Percentiles rank a stretch among this genome's conserved stretches.
These are phyloP conservation scores for Pedicia rivosa DNA, from an alignment of 2,888 invertebrate genomes.

Conservation along the genomic window DNA sequence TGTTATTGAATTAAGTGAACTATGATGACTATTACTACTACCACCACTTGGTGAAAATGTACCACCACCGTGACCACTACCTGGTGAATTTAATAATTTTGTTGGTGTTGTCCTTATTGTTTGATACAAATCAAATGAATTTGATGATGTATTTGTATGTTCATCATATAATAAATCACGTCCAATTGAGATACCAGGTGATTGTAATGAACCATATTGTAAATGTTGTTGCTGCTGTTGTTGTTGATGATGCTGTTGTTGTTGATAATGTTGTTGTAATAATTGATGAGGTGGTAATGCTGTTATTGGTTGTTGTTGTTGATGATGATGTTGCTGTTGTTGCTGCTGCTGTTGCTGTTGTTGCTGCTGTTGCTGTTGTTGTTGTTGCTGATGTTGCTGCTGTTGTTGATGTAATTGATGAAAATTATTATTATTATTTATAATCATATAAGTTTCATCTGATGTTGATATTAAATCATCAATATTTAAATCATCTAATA, in stretches of 20 bases:
- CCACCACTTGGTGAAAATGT: conserved; percentile 44
- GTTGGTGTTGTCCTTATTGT: conserved; percentile 30
- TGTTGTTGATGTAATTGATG: conserved; percentile 18
- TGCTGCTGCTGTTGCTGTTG: conserved; percentile 14
- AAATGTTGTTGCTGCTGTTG: conserved; percentile 18
- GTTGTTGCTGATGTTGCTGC: too few relatives aligned
- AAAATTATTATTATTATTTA: conserved; percentile 12
- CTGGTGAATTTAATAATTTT: conserved; percentile 22
- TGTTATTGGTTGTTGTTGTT: conserved; percentile 12
- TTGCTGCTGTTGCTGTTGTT: conserved; percentile 20
- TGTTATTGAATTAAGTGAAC: conserved; percentile 25
- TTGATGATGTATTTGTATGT: conserved; percentile 22
- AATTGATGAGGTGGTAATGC: conserved; percentile 7
- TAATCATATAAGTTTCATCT: conserved; percentile 4
- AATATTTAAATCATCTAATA: conserved; percentile 67
- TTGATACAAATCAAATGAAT: conserved; percentile 29
- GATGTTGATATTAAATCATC: conserved; percentile 44
- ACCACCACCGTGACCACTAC: too few relatives aligned
- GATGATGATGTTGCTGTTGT: conserved; percentile 15
- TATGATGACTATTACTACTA: conserved; percentile 34
- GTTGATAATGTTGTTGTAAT: conserved; percentile 17
- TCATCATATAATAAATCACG: conserved; percentile 13
- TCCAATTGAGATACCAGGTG: conserved; percentile 10
- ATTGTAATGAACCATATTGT: conserved; percentile 1
- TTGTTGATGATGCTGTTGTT: conserved; percentile 9